These are phyloP conservation scores for Urocynchramus pylzowi DNA, from an alignment of 2,113 vertebrate genomes.

Conservation along the genomic window DNA sequence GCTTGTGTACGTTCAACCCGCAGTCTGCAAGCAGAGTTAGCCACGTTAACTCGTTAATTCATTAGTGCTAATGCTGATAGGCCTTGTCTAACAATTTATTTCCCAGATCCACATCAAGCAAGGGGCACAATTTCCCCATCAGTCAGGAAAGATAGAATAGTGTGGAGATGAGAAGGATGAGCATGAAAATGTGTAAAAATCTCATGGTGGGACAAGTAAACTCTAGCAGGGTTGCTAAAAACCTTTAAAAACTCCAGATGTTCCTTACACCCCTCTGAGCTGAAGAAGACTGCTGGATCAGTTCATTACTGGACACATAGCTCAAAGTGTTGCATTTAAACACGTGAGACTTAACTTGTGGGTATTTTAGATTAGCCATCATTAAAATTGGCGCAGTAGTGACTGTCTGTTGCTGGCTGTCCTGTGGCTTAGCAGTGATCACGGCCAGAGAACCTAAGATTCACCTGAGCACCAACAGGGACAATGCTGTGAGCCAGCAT, in stretches of 20 bases:
- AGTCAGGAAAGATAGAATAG: neutral
- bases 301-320: fast-evolving
- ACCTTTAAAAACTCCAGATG: neutral
- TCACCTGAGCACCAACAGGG: neutral
- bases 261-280: neutral
- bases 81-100: neutral
- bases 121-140: neutral
- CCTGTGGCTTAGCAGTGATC: neutral
- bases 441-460: fast-evolving
- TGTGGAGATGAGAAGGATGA: neutral
- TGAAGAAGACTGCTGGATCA: neutral
- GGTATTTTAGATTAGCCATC: neutral
- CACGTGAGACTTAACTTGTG: neutral
- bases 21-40: conserved; percentile 81
- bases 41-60: neutral
- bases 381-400: neutral
- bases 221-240: neutral
- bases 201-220: neutral
- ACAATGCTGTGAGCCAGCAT: neutral
- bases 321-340: neutral
- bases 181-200: neutral
- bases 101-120: neutral
- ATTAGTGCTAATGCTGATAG: neutral
- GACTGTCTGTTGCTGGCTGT: neutral
- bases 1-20: conserved; percentile 95